phyloP scores from a whole-genome alignment of 2,888 invertebrate genomes.

The Nomada goodeniana region DNA sequence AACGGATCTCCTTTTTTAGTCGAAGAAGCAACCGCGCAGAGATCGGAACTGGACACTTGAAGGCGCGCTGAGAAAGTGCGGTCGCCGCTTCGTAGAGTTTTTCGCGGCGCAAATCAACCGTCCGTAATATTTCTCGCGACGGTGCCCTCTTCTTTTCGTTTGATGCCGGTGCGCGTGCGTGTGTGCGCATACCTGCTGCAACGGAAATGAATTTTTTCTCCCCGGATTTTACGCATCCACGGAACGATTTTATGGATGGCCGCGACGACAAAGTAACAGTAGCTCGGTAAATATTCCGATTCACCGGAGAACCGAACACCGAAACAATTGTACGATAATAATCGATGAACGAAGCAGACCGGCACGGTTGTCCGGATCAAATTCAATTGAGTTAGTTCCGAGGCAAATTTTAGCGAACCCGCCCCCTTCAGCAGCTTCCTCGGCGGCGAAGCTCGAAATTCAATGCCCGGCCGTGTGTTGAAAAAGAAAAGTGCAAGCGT shows the following conservation, averaged over 20 bases:
- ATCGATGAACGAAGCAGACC: too few species aligned
- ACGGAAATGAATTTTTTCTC: too few species aligned
- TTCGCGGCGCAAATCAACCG: constrained; percentile 10
- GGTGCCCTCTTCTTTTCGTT: background rate
- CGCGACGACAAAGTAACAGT: too few species aligned
- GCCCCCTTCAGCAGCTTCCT: background rate
- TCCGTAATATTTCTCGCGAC: constrained; percentile 15
- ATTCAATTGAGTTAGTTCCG: background rate
- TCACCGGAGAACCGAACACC: too few species aligned
- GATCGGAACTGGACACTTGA: constrained; percentile 24
- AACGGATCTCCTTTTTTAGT: constrained; percentile 21
- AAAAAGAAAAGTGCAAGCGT: background rate
- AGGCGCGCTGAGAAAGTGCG: constrained; percentile 7
- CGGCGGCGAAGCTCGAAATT: constrained; percentile 4
- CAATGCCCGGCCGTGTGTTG: background rate
- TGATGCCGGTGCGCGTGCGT: too few species aligned
- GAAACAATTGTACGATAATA: too few species aligned
- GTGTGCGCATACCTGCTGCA: too few species aligned
- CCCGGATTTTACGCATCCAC: too few species aligned
- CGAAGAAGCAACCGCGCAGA: constrained; percentile 17
- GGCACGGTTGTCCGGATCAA: background rate
- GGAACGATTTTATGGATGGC: too few species aligned
- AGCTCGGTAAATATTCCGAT: too few species aligned
- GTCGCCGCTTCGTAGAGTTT: background rate
- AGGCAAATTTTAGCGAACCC: background rate